A percentile compares a stretch with the other conserved stretches of the same genome.
Evolutionary conservation across 2,888 invertebrate genomes (phyloP).

Genomic region (Calephelis perditalis): DNA sequence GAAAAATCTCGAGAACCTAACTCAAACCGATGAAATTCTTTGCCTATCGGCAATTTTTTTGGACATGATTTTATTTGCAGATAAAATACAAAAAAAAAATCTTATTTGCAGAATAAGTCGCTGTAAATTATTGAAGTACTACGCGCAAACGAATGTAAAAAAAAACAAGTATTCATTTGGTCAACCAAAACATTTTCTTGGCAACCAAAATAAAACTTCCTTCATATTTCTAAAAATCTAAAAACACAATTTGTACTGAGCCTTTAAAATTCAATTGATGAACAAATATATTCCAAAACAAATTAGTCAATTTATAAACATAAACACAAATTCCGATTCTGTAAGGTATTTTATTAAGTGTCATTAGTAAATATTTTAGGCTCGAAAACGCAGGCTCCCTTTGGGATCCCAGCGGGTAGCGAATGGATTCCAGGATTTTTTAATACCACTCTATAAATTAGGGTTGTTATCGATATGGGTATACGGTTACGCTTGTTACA

Average conservation of each 20-base stretch:
- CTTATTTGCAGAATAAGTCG: too few species aligned
- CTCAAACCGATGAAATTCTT: too few species aligned
- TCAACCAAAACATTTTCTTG: too few species aligned
- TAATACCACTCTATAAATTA: slow-evolving; percentile 49
- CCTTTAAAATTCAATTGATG: neutral
- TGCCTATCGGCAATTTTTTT: too few species aligned
- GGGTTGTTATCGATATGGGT: slow-evolving; percentile 45
- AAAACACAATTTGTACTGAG: neutral
- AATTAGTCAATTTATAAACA: slow-evolving; percentile 16
- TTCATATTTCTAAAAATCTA: too few species aligned
- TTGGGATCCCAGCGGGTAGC: slow-evolving; percentile 52
- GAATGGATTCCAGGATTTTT: slow-evolving; percentile 42
- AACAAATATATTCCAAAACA: slow-evolving; percentile 10
- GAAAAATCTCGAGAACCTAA: too few species aligned
- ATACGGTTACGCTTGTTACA: neutral
- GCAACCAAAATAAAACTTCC: too few species aligned
- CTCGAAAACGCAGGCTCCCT: slow-evolving; percentile 47
- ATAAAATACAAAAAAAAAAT: too few species aligned
- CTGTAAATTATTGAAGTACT: too few species aligned
- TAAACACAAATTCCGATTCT: slow-evolving; percentile 33
- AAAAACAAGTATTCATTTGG: too few species aligned
- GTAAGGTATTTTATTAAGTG: slow-evolving; percentile 62
- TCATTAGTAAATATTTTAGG: slow-evolving; percentile 60
- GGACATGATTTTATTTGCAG: too few species aligned
- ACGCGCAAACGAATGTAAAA: too few species aligned